phyloP scores from a whole-genome alignment of 2,797 vertebrate genomes.

The Champsocephalus esox region DNA sequence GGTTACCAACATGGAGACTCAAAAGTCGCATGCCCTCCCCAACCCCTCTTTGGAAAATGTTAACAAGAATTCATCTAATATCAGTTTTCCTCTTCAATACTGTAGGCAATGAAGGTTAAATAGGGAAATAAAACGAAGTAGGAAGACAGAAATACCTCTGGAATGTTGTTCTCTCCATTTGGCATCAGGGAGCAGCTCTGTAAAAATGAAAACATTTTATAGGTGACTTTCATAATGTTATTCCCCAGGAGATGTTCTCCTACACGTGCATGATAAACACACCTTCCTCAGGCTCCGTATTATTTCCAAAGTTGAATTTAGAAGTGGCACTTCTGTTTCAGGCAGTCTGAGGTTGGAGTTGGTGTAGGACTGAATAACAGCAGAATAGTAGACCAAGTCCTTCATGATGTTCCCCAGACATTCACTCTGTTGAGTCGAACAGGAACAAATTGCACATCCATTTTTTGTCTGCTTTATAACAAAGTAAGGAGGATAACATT shows the following conservation, averaged over 20 bases:
- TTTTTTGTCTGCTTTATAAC: neutral
- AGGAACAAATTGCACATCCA: neutral
- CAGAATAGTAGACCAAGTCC: constrained; percentile 84
- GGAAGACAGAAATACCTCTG: constrained; percentile 64
- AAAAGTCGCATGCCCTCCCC: neutral
- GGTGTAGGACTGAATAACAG: constrained; percentile 68
- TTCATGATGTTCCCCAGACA: constrained; percentile 87
- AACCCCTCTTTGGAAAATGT: neutral
- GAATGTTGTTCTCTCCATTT: constrained; percentile 6
- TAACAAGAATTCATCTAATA: neutral
- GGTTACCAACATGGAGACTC: constrained; percentile 1
- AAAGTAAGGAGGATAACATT: neutral
- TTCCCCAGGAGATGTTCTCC: constrained; percentile 60
- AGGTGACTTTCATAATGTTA: constrained; percentile 46
- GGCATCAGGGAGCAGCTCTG: constrained; percentile 61
- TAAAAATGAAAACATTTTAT: constrained; percentile 54
- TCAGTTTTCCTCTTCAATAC: neutral
- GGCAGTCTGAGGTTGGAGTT: neutral
- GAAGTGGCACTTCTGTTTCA: neutral
- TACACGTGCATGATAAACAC: constrained; percentile 29
- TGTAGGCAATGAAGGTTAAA: constrained; percentile 4
- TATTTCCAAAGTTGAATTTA: constrained; percentile 41
- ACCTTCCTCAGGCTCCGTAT: constrained; percentile 63
- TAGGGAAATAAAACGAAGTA: constrained; percentile 20
- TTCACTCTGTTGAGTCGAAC: constrained; percentile 75